Evolutionary conservation across 2,113 vertebrate species (phyloP), one percentile per base, ranked within the genome.

Genomic region (Sarotherodon lohbergeri): DNA sequence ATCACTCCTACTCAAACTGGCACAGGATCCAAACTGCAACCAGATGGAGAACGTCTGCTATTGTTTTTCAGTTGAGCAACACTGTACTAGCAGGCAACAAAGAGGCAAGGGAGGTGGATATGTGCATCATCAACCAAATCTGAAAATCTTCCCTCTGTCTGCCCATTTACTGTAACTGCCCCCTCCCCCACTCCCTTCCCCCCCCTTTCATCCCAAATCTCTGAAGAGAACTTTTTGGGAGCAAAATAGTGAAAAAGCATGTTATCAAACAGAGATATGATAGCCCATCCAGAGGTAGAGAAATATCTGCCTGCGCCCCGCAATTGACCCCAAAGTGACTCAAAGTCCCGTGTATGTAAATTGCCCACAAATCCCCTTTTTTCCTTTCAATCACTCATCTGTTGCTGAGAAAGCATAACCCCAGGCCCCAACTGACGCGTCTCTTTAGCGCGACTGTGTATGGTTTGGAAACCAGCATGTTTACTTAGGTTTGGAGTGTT

Each of bases 401-500:
- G 24, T 84, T 92, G 91, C 95, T 95, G 94, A 93, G 92, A 95
- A 95, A 95, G 92, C 92, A 93, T 36, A 91, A 93, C 90, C 91
- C 80, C 29, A 22, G 87, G 86, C 90, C 86, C 73, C 32, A 68
- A 85, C 90, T 93, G 92, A 92, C 52, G 46, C 55, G 29, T 82
- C 90, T 92, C 91, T 92, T 92, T 89, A 95, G 88, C 54, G 29
- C 36, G 12, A 88, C 84, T 89, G 71, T 86, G 91, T 94, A 92
- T 93, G 94, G 89, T 96, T 96, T 96, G 95, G 94, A 95, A 94
- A 36, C 81, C 55, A 76, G 36, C 2, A 11, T 95, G 93, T 96
- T 96, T 95, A 93, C 93, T 95, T 95, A 93, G 94, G 93, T 94
- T 90, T 92, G 43, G 86, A 87, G 91, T 84, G 81, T 86, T 76